Evolutionary conservation across 2,888 invertebrate species (phyloP).

Genomic region (Polymixis lichenea): DNA sequence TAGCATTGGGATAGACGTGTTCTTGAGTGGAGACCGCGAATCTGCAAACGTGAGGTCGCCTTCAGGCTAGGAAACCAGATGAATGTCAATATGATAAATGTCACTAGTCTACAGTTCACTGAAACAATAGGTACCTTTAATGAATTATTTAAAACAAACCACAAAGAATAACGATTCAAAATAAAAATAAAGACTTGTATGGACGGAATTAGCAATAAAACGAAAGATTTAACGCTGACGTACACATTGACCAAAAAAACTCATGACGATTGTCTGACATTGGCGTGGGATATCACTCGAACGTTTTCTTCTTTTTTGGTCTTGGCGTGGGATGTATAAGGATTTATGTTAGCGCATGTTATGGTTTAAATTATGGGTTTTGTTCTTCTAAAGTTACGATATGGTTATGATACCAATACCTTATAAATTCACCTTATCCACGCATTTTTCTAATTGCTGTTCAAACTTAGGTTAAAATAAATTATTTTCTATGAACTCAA

Average conservation of each 20-base stretch:
- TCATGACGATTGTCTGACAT: background rate
- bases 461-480: background rate
- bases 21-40: background rate
- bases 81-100: background rate
- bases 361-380: constrained; percentile 21
- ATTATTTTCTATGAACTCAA: background rate
- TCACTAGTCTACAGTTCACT: background rate
- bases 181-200: constrained; percentile 37
- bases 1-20: background rate
- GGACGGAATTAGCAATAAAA: constrained; percentile 49
- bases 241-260: constrained; percentile 36
- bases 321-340: constrained; percentile 24
- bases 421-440: constrained; percentile 3
- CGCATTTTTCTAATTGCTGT: background rate
- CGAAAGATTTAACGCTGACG: constrained; percentile 49
- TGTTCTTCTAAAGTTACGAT: constrained; percentile 12
- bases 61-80: background rate
- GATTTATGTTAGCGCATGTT: constrained; percentile 25
- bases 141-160: background rate
- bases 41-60: background rate
- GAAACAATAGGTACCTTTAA: background rate
- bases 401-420: background rate
- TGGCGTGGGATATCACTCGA: constrained; percentile 46
- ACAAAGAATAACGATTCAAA: constrained; percentile 4
- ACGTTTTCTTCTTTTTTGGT: constrained; percentile 30